Percentiles rank a stretch among this genome's conserved stretches.
Evolutionary conservation across 2,888 invertebrate species (phyloP).

Genomic region (Watsonalla cultraria): DNA sequence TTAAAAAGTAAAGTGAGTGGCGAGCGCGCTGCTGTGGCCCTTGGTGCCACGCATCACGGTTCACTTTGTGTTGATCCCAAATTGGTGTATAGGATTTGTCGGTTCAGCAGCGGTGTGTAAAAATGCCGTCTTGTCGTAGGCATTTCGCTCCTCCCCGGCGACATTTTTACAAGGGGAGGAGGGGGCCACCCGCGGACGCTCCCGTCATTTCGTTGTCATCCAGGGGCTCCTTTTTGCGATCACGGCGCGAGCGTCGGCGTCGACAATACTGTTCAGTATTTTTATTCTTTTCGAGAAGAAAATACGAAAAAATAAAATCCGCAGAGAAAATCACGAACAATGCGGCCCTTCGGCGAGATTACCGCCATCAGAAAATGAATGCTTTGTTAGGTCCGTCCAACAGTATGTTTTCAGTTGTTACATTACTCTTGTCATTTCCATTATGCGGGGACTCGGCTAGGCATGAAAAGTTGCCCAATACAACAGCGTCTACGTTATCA

Average conservation of each 20-base stretch:
- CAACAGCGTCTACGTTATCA: slow-evolving; percentile 46
- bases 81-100: slow-evolving; percentile 50
- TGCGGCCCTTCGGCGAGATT: slow-evolving; percentile 75
- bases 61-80: slow-evolving; percentile 31
- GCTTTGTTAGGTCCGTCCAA: slow-evolving; percentile 71
- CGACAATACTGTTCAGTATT: slow-evolving; percentile 75
- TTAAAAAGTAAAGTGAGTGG: slow-evolving; percentile 51
- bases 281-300: slow-evolving; percentile 71
- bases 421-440: slow-evolving; percentile 72
- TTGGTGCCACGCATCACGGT: slow-evolving; percentile 26
- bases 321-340: slow-evolving; percentile 74
- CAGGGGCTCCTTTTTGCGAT: slow-evolving; percentile 69
- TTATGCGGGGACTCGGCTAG: slow-evolving; percentile 47
- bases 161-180: slow-evolving; percentile 64
- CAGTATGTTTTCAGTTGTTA: slow-evolving; percentile 70
- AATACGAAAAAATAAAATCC: slow-evolving; percentile 55
- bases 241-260: slow-evolving; percentile 67
- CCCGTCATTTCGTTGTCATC: slow-evolving; percentile 77
- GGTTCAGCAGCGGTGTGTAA: slow-evolving; percentile 54
- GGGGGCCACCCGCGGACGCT: slow-evolving; percentile 61
- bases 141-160: slow-evolving; percentile 64
- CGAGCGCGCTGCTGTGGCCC: slow-evolving; percentile 17
- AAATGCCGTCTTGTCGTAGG: slow-evolving; percentile 74
- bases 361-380: slow-evolving; percentile 77
- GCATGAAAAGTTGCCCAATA: slow-evolving; percentile 55